Conservation (phyloP, 2,113 vertebrate genomes). For the Oncorhynchus nerka region DNA sequence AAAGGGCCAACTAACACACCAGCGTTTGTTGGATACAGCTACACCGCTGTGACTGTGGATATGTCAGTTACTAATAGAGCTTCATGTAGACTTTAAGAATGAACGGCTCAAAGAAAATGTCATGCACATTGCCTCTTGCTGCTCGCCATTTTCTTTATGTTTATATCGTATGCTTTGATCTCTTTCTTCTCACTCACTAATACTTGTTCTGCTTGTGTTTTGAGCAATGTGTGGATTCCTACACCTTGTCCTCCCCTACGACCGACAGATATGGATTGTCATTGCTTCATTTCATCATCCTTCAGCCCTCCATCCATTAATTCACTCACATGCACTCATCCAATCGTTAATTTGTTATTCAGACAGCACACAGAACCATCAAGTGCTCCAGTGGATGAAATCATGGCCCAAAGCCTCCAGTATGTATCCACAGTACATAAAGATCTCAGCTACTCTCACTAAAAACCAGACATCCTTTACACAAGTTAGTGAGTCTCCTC, state of each 20-base stretch:
- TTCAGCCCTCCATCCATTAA: slow-evolving; percentile 51
- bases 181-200: neutral
- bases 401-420: slow-evolving; percentile 80
- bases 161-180: neutral
- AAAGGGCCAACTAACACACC: slow-evolving; percentile 13
- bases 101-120: neutral
- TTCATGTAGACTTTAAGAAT: neutral
- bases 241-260: slow-evolving; percentile 17
- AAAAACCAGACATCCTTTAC: slow-evolving; percentile 36
- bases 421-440: slow-evolving; percentile 74
- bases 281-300: slow-evolving; percentile 27
- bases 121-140: neutral
- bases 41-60: slow-evolving; percentile 5
- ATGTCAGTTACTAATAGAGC: slow-evolving; percentile 8
- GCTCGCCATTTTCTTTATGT: neutral
- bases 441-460: slow-evolving; percentile 31
- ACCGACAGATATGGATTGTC: slow-evolving; percentile 27
- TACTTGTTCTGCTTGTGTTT: slow-evolving; percentile 31
- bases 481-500: neutral
- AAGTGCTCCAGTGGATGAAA: slow-evolving; percentile 85
- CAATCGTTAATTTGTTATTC: slow-evolving; percentile 79
- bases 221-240: slow-evolving; percentile 19
- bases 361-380: slow-evolving; percentile 79
- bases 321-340: slow-evolving; percentile 62
- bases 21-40: neutral